These are phyloP conservation scores for Drosophila meridiana DNA, from an alignment of 2,888 invertebrate species.

Conservation along the genomic window DNA sequence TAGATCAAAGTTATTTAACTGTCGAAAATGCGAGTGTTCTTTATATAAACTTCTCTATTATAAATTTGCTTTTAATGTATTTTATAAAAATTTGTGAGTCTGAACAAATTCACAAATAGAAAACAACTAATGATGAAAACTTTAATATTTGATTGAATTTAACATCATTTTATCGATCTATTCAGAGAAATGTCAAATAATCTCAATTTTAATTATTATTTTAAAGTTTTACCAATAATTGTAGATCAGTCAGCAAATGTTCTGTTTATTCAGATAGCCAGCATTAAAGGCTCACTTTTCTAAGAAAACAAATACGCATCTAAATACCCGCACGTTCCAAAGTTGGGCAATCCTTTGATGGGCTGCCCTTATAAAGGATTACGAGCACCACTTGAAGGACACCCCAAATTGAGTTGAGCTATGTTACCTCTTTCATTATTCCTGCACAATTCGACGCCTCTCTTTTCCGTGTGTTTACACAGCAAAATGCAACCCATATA, in stretches of 20 bases:
- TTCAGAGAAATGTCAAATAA: too few relatives aligned
- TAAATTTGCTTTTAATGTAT: not conserved
- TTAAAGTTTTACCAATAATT: not conserved
- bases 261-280: constrained; percentile 33
- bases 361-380: constrained; percentile 69
- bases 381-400: constrained; percentile 58
- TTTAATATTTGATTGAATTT: too few relatives aligned
- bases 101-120: not conserved
- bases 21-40: not conserved
- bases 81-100: not conserved
- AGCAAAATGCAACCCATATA: constrained; percentile 70
- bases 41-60: not conserved
- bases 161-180: too few relatives aligned
- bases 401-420: constrained; percentile 36
- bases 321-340: constrained; percentile 71
- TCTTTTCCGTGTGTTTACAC: constrained; percentile 78
- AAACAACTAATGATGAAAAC: too few relatives aligned
- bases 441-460: constrained; percentile 58
- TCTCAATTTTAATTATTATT: not conserved
- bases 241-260: not conserved
- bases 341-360: constrained; percentile 57
- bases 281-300: constrained; percentile 47
- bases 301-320: constrained; percentile 48
- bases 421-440: constrained; percentile 39
- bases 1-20: not conserved